Percentiles rank a stretch among this genome's conserved stretches.
Conservation (phyloP, 2,113 vertebrate species). For the Malurus melanocephalus region DNA sequence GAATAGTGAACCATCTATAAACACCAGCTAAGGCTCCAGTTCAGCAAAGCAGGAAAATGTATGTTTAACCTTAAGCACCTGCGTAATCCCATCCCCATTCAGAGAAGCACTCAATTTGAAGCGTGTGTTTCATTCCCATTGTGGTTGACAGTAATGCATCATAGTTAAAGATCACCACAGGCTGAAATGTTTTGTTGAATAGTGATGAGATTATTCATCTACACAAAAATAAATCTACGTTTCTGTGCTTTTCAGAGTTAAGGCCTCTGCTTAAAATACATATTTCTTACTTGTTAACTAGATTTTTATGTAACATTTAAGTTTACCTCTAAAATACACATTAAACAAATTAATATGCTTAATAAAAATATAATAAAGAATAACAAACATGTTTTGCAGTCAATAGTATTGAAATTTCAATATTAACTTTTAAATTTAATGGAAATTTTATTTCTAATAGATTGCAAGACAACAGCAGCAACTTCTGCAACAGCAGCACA, state of each 20-base stretch:
- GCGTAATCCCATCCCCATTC: constrained; percentile 40
- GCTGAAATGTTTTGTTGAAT: constrained; percentile 32
- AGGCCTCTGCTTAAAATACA: not conserved
- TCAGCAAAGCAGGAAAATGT: constrained; percentile 52
- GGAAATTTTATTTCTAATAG: constrained; percentile 78
- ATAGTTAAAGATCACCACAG: constrained; percentile 35
- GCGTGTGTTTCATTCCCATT: constrained; percentile 37
- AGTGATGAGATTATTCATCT: constrained; percentile 38
- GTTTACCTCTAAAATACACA: not conserved
- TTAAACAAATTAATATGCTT: not conserved
- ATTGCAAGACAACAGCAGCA: constrained; percentile 99
- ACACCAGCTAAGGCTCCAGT: not conserved
- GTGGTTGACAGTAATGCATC: constrained; percentile 35
- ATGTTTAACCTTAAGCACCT: constrained; percentile 53
- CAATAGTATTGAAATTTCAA: constrained; percentile 48
- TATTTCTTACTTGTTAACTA: not conserved
- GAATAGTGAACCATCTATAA: not conserved
- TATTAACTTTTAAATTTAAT: constrained; percentile 68
- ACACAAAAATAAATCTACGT: not conserved
- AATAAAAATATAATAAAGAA: constrained; percentile 38
- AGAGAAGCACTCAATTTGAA: constrained; percentile 47
- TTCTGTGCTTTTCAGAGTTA: not conserved
- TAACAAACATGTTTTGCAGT: constrained; percentile 6
- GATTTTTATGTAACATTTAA: not conserved
- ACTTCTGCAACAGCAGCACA: constrained; percentile 99